Percentiles rank a stretch among this genome's conserved stretches.
Conservation (phyloP, 1,140 invertebrate species). For the Gerris buenoi region DNA sequence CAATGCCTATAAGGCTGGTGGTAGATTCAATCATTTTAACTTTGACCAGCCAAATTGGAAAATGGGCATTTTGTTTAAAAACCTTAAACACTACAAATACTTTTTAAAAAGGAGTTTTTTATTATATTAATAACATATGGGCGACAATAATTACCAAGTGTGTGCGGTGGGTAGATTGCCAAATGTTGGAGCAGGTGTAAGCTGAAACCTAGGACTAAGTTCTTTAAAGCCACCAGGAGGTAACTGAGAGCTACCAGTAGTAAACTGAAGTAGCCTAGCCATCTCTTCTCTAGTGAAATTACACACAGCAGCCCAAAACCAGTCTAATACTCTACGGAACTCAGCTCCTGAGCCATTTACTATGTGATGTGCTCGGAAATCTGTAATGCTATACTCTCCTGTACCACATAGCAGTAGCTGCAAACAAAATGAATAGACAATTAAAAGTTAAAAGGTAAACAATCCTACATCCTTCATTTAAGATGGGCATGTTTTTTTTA, state of each 20-base stretch:
- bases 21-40: too few relatives aligned
- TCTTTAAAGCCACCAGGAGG: conserved; percentile 79
- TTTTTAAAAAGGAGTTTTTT: neutral
- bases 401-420: conserved; percentile 81
- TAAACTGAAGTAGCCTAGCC: conserved; percentile 82
- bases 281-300: conserved; percentile 88
- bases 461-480: too few relatives aligned
- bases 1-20: too few relatives aligned
- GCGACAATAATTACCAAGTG: conserved; percentile 50
- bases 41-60: too few relatives aligned
- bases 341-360: conserved; percentile 67
- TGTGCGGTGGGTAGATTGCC: conserved; percentile 83
- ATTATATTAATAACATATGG: neutral
- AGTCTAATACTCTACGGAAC: conserved; percentile 69
- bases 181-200: conserved; percentile 74
- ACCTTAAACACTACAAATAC: neutral
- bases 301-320: conserved; percentile 88
- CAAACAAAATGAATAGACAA: too few relatives aligned
- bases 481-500: too few relatives aligned
- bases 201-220: conserved; percentile 77
- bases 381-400: conserved; percentile 78
- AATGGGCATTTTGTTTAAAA: too few relatives aligned
- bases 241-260: conserved; percentile 81
- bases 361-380: conserved; percentile 75
- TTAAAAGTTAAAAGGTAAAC: too few relatives aligned